Evolutionary conservation across 2,113 vertebrate species (phyloP), one percentile per base, ranked within the genome.

Genomic region (Myodes glareolus): DNA sequence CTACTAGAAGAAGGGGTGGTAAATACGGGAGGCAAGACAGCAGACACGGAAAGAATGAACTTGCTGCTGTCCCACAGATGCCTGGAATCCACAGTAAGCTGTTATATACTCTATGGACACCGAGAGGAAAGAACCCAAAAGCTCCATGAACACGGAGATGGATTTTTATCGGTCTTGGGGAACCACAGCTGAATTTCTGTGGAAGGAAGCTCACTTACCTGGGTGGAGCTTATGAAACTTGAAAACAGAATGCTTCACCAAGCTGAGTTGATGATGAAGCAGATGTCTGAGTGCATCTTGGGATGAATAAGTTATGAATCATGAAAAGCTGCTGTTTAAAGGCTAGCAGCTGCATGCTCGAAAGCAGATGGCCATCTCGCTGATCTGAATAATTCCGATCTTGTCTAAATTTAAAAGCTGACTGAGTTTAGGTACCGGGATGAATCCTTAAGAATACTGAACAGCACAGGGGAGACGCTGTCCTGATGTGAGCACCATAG

Each of bases 301-400:
- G 96, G 96, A 97, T 97, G 97, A 98, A 98, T 96, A 97, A 96
- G 90, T 98, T 98, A 97, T 97, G 98, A 97, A 96, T 98, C 97
- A 98, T n/a, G 95, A 98, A 98, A 98, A 90, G 68, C 88, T 95
- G 95, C 97, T 96, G 94, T 97, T 97, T 97, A 98, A 97, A 97
- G 92, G 12, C 42, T 47, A 76, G 93, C 98, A 98, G 98, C 98
- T 99, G 98, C 89, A 78, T 36, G 27, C 90, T 97, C 94, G 95
- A 80, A 90, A 98, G 87, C 98, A 98, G 98, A 98, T 98, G 98
- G 97, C 91, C 72, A 95, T 70, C 94, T 97, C 94, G 89, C 72
- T 98, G 91, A 84, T 98, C 96, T 97, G 94, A 98, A 95, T 97
- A 97, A 96, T 94, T 95, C 73, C 94, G 88, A 96, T 98, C 90